Evolutionary conservation across 2,888 invertebrate genomes (phyloP).

Genomic region (Eilema sororculum): DNA sequence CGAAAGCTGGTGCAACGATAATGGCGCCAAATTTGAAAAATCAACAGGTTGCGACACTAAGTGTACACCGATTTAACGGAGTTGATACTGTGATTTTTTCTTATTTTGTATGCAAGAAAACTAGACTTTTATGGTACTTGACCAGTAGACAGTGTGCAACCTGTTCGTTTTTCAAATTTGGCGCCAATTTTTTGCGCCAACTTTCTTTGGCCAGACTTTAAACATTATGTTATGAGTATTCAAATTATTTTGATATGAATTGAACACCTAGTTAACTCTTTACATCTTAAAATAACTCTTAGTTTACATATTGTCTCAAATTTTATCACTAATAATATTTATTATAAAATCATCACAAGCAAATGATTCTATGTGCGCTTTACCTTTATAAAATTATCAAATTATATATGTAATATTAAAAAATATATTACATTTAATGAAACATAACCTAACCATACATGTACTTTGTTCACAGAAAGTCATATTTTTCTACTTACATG

Average conservation of each 20-base stretch:
- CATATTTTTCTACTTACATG: slow-evolving; percentile 27
- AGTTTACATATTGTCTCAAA: slow-evolving; percentile 79
- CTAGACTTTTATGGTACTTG: too few relatives aligned
- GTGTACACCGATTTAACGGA: too few relatives aligned
- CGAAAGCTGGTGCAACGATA: too few relatives aligned
- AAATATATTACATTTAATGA: slow-evolving; percentile 16
- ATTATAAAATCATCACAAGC: slow-evolving; percentile 24
- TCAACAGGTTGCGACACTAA: too few relatives aligned
- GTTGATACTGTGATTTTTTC: too few relatives aligned
- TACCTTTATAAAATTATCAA: slow-evolving; percentile 23
- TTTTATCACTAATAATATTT: slow-evolving; percentile 62
- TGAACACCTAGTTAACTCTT: slow-evolving; percentile 53
- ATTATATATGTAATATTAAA: slow-evolving; percentile 4
- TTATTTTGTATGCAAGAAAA: too few relatives aligned
- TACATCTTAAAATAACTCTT: slow-evolving; percentile 54
- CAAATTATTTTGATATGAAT: slow-evolving; percentile 56
- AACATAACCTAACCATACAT: not conserved
- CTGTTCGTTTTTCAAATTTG: too few relatives aligned
- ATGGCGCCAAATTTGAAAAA: too few relatives aligned
- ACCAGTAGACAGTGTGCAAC: too few relatives aligned
- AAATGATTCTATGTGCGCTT: slow-evolving; percentile 44
- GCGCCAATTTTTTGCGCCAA: too few relatives aligned
- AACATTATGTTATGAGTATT: slow-evolving; percentile 45
- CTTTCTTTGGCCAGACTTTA: too few relatives aligned
- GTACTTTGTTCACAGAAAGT: slow-evolving; percentile 8